Evolutionary conservation across 2,113 vertebrate species (phyloP).

Genomic region (Zosterops borbonicus): DNA sequence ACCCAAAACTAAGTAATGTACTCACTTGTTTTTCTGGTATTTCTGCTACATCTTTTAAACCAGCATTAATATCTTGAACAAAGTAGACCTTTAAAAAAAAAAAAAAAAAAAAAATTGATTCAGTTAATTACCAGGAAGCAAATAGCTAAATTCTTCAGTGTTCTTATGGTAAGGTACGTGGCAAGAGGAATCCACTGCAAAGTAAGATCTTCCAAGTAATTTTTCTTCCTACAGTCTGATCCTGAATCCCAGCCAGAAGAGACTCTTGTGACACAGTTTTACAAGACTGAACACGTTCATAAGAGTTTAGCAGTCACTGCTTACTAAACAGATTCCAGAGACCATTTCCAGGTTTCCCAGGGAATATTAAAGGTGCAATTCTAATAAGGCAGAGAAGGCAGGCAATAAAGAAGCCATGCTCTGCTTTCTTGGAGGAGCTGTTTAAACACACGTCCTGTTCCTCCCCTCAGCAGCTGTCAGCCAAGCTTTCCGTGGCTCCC

Average conservation of each 20-base stretch:
- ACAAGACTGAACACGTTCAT: rapidly evolving
- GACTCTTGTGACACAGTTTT: not conserved
- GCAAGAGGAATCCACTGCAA: not conserved
- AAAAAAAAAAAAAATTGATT: not conserved
- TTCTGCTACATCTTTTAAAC: constrained; percentile 72
- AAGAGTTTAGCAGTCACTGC: not conserved
- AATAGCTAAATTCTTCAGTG: not conserved
- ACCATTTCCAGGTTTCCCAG: not conserved
- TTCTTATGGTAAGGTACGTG: not conserved
- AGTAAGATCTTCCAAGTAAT: not conserved
- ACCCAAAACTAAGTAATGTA: not conserved
- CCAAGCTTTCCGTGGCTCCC: not conserved
- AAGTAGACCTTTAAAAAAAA: constrained; percentile 83
- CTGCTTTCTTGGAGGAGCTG: not conserved
- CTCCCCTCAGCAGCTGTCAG: not conserved
- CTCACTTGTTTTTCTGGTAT: constrained; percentile 72
- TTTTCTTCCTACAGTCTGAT: not conserved
- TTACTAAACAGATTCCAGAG: not conserved
- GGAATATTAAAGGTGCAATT: not conserved
- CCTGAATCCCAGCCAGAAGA: not conserved
- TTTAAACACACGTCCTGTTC: not conserved
- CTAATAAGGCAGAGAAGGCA: not conserved
- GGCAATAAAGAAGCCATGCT: not conserved
- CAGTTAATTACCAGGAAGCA: constrained; percentile 76
- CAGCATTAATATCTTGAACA: constrained; percentile 88